phyloP scores from a whole-genome alignment of 2,113 vertebrate species.

The Callocephalon fimbriatum region DNA sequence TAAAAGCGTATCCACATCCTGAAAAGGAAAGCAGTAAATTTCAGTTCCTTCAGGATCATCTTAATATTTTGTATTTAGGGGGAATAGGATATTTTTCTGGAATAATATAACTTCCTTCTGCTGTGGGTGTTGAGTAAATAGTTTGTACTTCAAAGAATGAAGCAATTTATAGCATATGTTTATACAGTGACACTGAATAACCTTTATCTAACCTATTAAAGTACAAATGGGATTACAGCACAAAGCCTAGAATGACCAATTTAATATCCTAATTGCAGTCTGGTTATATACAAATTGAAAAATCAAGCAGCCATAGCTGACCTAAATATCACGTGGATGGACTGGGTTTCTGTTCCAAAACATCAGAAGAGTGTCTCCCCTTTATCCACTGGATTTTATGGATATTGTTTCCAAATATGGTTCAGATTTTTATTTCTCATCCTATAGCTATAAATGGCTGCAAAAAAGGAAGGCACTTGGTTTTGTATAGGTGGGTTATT shows the following conservation, averaged over 20 bases:
- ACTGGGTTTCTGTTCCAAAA: not conserved
- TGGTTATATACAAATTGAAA: not conserved
- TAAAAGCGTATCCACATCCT: not conserved
- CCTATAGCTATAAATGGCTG: not conserved
- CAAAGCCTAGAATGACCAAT: not conserved
- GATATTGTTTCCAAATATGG: conserved; percentile 4
- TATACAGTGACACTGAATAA: not conserved
- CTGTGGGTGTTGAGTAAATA: not conserved
- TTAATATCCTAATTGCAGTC: conserved; percentile 21
- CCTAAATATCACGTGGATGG: not conserved
- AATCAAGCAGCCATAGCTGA: not conserved
- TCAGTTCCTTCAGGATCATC: not conserved
- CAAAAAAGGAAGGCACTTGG: not conserved
- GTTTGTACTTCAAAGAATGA: not conserved
- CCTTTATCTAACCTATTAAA: conserved; percentile 30
- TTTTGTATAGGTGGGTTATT: not conserved
- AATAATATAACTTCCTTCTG: not conserved
- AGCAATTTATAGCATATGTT: not conserved
- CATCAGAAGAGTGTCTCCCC: not conserved
- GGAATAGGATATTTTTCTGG: not conserved
- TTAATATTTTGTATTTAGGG: not conserved
- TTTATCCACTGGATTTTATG: not conserved
- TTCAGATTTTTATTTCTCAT: conserved; percentile 44
- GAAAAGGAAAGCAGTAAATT: not conserved
- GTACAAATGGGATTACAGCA: not conserved